These are phyloP conservation scores for Nephrotoma appendiculata DNA, from an alignment of 2,888 invertebrate species.

Conservation along the genomic window DNA sequence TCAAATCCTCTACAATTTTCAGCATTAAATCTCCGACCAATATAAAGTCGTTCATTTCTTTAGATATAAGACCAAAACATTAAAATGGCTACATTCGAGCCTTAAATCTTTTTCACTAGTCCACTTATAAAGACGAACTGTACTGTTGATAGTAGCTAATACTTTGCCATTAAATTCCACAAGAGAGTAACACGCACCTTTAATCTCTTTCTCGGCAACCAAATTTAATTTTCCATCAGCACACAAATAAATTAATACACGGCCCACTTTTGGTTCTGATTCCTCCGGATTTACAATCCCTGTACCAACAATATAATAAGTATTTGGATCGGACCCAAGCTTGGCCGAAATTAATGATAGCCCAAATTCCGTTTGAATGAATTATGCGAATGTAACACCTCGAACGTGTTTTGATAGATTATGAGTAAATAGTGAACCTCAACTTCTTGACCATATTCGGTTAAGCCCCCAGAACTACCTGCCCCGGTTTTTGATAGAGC, in stretches of 20 bases:
- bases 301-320: slow-evolving; percentile 91
- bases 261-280: slow-evolving; percentile 73
- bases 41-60: slow-evolving; percentile 96
- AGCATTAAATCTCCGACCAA: slow-evolving; percentile 95
- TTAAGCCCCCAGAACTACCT: slow-evolving; percentile 28
- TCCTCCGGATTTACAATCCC: slow-evolving; percentile 91
- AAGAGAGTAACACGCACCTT: slow-evolving; percentile 86
- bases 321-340: slow-evolving; percentile 78
- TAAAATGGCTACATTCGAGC: slow-evolving; percentile 93
- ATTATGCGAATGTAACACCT: slow-evolving; percentile 88
- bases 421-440: slow-evolving; percentile 83
- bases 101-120: slow-evolving; percentile 89
- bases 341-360: slow-evolving; percentile 80
- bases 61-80: slow-evolving; percentile 83
- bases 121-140: slow-evolving; percentile 95
- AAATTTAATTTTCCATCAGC: slow-evolving; percentile 70
- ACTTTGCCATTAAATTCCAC: slow-evolving; percentile 94
- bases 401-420: slow-evolving; percentile 93
- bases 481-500: slow-evolving; percentile 34
- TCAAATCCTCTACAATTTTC: slow-evolving; percentile 93
- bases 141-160: slow-evolving; percentile 90
- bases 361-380: slow-evolving; percentile 81
- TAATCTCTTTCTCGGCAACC: slow-evolving; percentile 91
- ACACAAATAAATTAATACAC: slow-evolving; percentile 83
- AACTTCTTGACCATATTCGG: slow-evolving; percentile 59